These are phyloP conservation scores for Tetraodon nigroviridis DNA, from an alignment of 2,113 vertebrate species.

Conservation along the genomic window DNA sequence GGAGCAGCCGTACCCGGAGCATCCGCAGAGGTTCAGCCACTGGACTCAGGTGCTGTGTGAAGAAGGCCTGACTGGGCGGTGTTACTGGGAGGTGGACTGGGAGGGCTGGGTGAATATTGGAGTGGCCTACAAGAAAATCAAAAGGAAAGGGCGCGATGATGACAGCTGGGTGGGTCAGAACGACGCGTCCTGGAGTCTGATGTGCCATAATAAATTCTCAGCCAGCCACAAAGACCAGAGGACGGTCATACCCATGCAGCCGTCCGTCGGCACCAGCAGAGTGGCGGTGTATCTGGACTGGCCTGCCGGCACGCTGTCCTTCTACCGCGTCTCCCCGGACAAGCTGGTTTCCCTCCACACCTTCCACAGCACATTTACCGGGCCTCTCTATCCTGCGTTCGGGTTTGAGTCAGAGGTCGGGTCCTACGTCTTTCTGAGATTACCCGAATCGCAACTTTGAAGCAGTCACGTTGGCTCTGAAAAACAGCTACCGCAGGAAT, in stretches of 20 bases:
- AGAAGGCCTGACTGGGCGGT: constrained; percentile 12
- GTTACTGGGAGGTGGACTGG: constrained; percentile 49
- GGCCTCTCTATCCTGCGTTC: constrained; percentile 39
- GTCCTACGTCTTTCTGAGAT: too few species aligned
- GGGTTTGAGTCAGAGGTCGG: constrained; percentile 2
- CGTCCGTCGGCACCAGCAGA: not conserved
- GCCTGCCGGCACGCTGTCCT: constrained; percentile 25
- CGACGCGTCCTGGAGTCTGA: constrained; percentile 36
- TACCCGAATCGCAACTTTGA: too few species aligned
- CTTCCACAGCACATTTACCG: constrained; percentile 22
- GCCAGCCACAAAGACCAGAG: not conserved
- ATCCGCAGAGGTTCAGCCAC: constrained; percentile 32
- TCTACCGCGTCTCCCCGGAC: constrained; percentile 2
- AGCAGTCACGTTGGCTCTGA: too few species aligned
- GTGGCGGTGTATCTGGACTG: constrained; percentile 40
- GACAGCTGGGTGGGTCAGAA: constrained; percentile 30
- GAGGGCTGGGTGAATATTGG: constrained; percentile 5
- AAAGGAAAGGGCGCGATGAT: not conserved
- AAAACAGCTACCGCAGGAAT: too few species aligned
- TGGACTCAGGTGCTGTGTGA: constrained; percentile 46
- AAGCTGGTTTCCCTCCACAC: constrained; percentile 21
- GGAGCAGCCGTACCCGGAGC: constrained; percentile 27
- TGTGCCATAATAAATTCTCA: constrained; percentile 6
- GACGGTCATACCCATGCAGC: rapidly evolving
- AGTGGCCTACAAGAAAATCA: constrained; percentile 13